Evolutionary conservation across 2,888 invertebrate genomes (phyloP).

Genomic region (Andricus quercusramuli): DNA sequence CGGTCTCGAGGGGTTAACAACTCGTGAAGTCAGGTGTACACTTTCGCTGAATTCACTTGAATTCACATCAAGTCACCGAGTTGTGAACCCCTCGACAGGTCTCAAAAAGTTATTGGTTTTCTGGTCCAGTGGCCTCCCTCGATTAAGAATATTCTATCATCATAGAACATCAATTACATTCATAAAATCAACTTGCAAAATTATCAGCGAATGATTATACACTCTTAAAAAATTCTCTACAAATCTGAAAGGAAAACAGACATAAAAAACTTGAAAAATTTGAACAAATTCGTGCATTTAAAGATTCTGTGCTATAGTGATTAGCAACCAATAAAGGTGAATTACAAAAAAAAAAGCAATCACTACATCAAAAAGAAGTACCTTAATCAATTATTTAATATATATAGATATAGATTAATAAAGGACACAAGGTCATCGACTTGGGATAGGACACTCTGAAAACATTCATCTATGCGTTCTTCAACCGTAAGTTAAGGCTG

Average conservation of each 20-base stretch:
- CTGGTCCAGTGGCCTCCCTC: too few species aligned
- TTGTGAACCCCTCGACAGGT: too few species aligned
- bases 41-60: too few species aligned
- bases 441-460: neutral
- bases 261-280: neutral
- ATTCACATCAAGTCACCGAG: too few species aligned
- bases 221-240: neutral
- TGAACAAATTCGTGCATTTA: neutral
- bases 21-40: too few species aligned
- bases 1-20: too few species aligned
- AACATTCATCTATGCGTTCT: neutral
- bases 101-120: too few species aligned
- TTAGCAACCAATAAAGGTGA: neutral
- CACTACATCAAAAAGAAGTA: neutral
- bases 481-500: neutral
- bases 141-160: too few species aligned
- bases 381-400: neutral
- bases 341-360: neutral
- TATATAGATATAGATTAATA: neutral
- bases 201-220: neutral
- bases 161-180: neutral
- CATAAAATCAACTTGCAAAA: neutral
- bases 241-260: neutral
- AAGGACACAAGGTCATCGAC: neutral
- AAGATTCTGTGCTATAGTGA: neutral